Percentiles rank a stretch among this genome's conserved stretches.
Evolutionary conservation across 23 tunicate genomes (phyloP).

Genomic region (Trididemnum miniatum): DNA sequence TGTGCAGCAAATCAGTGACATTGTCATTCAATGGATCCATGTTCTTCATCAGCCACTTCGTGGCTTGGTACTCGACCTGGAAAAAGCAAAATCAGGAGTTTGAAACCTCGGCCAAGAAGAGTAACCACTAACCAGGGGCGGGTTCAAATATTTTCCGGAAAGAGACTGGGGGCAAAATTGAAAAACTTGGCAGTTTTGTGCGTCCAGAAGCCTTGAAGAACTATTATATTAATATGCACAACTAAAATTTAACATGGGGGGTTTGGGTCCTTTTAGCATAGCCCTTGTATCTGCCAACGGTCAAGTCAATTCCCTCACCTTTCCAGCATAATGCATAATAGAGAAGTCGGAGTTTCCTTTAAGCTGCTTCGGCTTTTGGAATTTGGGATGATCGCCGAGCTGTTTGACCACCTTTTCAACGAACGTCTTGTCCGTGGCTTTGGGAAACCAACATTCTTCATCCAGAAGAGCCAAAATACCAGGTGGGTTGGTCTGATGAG

Average conservation of each 20-base stretch:
- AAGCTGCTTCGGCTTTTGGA: slow-evolving; percentile 79
- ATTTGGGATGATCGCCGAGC: slow-evolving; percentile 84
- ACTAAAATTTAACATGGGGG: no score
- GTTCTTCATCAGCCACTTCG: slow-evolving; percentile 98
- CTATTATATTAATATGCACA: no score
- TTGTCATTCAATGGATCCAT: slow-evolving; percentile 99
- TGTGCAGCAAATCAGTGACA: slow-evolving; percentile 86
- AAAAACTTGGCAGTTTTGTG: not conserved
- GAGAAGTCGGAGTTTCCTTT: slow-evolving; percentile 93
- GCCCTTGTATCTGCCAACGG: no score
- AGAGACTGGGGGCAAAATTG: no score
- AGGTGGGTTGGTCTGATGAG: slow-evolving; percentile 93
- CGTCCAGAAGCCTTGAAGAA: no score
- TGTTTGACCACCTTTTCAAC: slow-evolving; percentile 95
- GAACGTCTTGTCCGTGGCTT: slow-evolving; percentile 97
- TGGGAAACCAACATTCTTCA: slow-evolving; percentile 99
- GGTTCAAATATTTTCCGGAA: no score
- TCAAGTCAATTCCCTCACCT: no score
- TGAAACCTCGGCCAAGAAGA: no score
- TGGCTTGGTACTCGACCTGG: slow-evolving; percentile 93
- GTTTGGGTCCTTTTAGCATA: no score
- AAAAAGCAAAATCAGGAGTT: not conserved
- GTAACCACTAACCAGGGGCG: no score
- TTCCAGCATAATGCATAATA: slow-evolving; percentile 98
- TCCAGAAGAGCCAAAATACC: slow-evolving; percentile 96